Evolutionary conservation across 2,888 invertebrate species (phyloP).

Genomic region (Drosophila mayaguana): DNA sequence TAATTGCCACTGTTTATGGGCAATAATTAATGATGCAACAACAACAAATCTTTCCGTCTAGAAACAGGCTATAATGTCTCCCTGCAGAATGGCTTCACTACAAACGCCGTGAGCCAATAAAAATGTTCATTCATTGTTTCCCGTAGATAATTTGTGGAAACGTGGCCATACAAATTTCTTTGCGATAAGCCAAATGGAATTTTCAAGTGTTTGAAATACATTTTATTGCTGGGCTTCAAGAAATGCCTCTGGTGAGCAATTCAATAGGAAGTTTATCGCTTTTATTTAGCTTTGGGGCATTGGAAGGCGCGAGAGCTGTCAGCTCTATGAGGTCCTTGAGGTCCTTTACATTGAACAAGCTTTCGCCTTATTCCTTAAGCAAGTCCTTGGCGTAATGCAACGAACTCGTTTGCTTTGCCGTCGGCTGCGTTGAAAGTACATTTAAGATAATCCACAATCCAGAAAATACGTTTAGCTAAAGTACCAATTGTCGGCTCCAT

Average conservation of each 20-base stretch:
- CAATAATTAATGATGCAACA: constrained; percentile 16
- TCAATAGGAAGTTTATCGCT: constrained; percentile 13
- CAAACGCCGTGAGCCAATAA: constrained; percentile 9
- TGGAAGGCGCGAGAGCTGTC: constrained; percentile 25
- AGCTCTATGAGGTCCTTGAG: constrained; percentile 45
- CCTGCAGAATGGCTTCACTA: background rate
- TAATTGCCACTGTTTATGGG: constrained; percentile 31
- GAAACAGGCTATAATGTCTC: background rate
- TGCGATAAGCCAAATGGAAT: constrained; percentile 55
- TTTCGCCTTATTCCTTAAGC: constrained; percentile 47
- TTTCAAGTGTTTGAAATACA: constrained; percentile 55
- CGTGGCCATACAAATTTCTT: constrained; percentile 43
- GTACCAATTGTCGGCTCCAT: constrained; percentile 35
- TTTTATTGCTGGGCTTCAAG: constrained; percentile 14
- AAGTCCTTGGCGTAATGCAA: constrained; percentile 73
- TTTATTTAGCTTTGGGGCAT: constrained; percentile 16
- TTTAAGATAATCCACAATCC: constrained; percentile 63
- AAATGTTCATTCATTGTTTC: constrained; percentile 48
- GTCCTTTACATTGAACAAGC: constrained; percentile 45
- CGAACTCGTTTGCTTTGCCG: constrained; percentile 52
- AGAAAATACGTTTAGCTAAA: constrained; percentile 49
- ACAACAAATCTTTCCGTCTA: background rate
- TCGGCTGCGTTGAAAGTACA: constrained; percentile 42
- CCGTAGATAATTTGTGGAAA: constrained; percentile 51
- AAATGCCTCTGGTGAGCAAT: constrained; percentile 13